Evolutionary conservation across 2,113 vertebrate species (phyloP).

Genomic region (Hyla sarda): DNA sequence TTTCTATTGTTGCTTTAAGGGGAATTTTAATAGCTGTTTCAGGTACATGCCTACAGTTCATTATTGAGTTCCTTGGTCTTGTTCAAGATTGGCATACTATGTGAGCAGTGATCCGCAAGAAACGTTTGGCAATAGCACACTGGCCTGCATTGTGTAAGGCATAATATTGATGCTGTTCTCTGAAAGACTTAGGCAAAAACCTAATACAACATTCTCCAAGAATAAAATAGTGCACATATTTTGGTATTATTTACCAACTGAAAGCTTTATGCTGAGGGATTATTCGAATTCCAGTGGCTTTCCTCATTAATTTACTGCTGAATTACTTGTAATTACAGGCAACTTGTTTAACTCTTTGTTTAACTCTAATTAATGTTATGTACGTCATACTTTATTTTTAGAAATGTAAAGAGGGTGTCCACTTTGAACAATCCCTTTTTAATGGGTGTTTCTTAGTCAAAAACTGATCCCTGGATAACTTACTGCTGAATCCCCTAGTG

Average conservation of each 20-base stretch:
- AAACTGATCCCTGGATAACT: too few relatives aligned
- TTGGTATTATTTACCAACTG: conserved; percentile 17
- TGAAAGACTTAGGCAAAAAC: conserved; percentile 61
- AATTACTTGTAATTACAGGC: background rate
- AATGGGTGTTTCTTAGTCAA: too few relatives aligned
- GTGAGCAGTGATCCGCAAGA: conserved; percentile 64
- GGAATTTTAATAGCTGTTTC: conserved; percentile 66
- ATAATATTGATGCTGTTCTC: conserved; percentile 66
- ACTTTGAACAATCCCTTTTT: background rate
- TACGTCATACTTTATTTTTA: background rate
- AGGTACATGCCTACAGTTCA: conserved; percentile 67
- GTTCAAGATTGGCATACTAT: conserved; percentile 64
- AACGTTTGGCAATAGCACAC: conserved; percentile 62
- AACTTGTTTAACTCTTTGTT: background rate
- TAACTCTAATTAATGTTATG: background rate
- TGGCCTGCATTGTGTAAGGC: conserved; percentile 63
- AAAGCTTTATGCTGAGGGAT: background rate
- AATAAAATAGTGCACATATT: conserved; percentile 21
- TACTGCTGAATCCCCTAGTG: too few relatives aligned
- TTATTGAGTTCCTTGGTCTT: conserved; percentile 66
- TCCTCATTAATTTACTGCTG: background rate
- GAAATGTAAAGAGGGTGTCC: background rate
- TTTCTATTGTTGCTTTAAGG: background rate
- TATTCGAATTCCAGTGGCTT: background rate
- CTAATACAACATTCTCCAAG: conserved; percentile 1